Evolutionary conservation across 2,797 vertebrate genomes (phyloP).

Genomic region (Tachyglossus aculeatus): DNA sequence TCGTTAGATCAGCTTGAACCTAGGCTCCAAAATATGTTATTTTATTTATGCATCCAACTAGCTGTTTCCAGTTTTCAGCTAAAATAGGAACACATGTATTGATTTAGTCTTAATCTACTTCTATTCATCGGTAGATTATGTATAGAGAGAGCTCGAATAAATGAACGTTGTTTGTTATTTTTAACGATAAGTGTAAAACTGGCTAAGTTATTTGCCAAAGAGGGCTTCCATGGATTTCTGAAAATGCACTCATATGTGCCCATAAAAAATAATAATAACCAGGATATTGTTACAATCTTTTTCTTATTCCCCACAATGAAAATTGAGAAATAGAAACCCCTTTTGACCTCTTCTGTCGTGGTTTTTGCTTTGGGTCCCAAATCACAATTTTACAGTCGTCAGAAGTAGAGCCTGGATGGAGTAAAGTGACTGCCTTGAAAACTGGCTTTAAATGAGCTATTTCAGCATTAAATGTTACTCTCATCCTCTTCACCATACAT

Average conservation of each 20-base stretch:
- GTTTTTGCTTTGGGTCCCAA: conserved; percentile 32
- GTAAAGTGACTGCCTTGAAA: conserved; percentile 30
- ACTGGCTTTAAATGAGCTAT: conserved; percentile 41
- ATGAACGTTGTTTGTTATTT: background rate
- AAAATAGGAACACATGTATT: background rate
- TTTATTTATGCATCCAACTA: conserved; percentile 14
- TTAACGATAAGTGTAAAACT: conserved; percentile 16
- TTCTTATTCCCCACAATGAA: conserved; percentile 43
- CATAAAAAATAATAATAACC: conserved; percentile 20
- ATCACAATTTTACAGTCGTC: conserved; percentile 31
- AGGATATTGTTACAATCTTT: conserved; percentile 1
- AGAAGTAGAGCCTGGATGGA: conserved; percentile 30
- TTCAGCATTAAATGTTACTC: conserved; percentile 17
- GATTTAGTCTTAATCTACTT: background rate
- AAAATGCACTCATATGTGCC: conserved; percentile 31
- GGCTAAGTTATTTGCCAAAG: conserved; percentile 7
- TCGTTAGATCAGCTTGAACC: conserved; percentile 2
- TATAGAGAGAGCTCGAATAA: background rate
- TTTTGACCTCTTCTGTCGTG: conserved; percentile 27
- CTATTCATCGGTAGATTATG: background rate
- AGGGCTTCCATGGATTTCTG: conserved; percentile 35
- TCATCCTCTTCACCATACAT: conserved; percentile 2
- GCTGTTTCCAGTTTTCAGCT: background rate
- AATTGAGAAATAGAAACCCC: conserved; percentile 45
- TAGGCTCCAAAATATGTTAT: background rate